phyloP scores from a whole-genome alignment of 2,888 invertebrate species.

The Drosophila rubida region DNA sequence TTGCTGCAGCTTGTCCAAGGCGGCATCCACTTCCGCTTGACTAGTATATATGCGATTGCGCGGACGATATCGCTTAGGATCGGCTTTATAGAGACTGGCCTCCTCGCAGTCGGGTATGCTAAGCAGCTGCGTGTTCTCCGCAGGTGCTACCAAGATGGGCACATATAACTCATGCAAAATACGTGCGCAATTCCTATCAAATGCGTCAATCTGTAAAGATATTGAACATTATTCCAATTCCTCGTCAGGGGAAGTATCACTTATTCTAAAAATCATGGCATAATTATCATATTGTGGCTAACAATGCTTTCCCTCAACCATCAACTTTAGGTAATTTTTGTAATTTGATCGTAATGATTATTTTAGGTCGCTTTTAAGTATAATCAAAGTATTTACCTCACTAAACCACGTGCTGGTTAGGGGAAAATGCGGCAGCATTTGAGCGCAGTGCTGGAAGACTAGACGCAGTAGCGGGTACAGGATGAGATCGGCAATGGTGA shows the following conservation, averaged over 20 bases:
- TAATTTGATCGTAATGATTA: too few species aligned
- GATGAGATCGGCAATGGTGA: slow-evolving; percentile 94
- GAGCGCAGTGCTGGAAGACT: slow-evolving; percentile 85
- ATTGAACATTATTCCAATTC: neutral
- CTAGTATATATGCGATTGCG: slow-evolving; percentile 90
- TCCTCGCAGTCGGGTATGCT: slow-evolving; percentile 79
- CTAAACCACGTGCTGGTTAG: slow-evolving; percentile 88
- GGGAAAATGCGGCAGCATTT: slow-evolving; percentile 86
- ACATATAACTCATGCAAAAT: slow-evolving; percentile 72
- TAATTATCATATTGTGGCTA: too few species aligned
- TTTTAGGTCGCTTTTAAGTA: too few species aligned
- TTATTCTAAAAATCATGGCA: too few species aligned
- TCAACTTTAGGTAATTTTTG: too few species aligned
- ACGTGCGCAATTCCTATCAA: slow-evolving; percentile 70
- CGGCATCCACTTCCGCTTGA: slow-evolving; percentile 90
- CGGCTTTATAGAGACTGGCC: slow-evolving; percentile 87
- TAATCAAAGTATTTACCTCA: too few species aligned
- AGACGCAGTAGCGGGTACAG: slow-evolving; percentile 90
- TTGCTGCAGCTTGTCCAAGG: slow-evolving; percentile 77
- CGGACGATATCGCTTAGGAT: slow-evolving; percentile 91
- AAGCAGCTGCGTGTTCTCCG: slow-evolving; percentile 44
- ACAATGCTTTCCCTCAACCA: too few species aligned
- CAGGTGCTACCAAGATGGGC: slow-evolving; percentile 37
- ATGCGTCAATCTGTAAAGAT: slow-evolving; percentile 73
- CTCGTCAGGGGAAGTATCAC: too few species aligned